These are phyloP conservation scores for Nyctalus aviator DNA, from an alignment of 2,797 vertebrate genomes.

Conservation along the genomic window DNA sequence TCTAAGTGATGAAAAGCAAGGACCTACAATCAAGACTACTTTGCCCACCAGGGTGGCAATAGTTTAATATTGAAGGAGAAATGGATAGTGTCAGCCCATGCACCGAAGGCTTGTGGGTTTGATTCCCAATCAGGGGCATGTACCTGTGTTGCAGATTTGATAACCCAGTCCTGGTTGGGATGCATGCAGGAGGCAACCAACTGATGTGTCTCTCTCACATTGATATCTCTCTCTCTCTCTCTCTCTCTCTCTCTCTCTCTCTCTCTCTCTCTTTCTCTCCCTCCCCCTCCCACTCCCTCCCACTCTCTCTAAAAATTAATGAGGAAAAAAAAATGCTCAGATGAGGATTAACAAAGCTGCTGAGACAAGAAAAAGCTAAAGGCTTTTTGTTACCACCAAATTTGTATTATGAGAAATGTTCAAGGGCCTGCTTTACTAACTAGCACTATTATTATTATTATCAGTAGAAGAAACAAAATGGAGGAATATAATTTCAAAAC, in stretches of 20 bases:
- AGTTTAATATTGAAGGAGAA: neutral
- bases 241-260: no score
- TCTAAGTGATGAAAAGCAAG: neutral
- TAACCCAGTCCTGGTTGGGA: no score
- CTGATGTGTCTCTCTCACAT: no score
- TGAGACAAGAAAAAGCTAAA: neutral
- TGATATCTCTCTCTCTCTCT: no score
- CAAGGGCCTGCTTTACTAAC: neutral
- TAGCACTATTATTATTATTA: neutral
- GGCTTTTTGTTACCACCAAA: neutral
- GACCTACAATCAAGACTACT: neutral
- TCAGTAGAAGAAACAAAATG: neutral
- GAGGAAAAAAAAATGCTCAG: no score
- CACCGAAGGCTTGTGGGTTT: no score
- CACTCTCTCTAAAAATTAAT: no score
- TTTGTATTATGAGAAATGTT: neutral
- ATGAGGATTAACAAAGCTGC: neutral
- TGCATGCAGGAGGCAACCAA: no score
- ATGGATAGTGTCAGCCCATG: neutral
- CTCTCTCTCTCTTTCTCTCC: no score
- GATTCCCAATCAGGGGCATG: no score
- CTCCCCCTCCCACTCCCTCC: no score
- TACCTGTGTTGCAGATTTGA: no score
- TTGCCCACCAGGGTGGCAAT: neutral
- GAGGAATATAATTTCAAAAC: neutral